These are phyloP conservation scores for Anastatus disparis DNA, from an alignment of 1,140 invertebrate species.

Conservation along the genomic window DNA sequence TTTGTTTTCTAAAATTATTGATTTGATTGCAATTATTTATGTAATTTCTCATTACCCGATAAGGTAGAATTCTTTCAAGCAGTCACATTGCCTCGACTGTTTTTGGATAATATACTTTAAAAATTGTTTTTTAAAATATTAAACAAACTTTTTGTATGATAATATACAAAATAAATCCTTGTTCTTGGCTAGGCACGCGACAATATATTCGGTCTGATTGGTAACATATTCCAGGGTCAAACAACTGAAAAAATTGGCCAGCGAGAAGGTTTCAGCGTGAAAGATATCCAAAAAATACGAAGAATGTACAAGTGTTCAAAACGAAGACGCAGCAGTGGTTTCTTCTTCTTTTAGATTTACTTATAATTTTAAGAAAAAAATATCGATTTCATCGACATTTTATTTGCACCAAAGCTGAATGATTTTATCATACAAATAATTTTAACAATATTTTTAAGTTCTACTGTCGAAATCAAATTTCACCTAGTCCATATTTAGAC, in stretches of 20 bases:
- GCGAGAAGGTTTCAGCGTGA: slow-evolving; percentile 76
- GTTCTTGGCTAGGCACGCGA: slow-evolving; percentile 40
- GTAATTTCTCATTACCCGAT: too few relatives aligned
- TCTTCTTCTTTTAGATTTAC: slow-evolving; percentile 10
- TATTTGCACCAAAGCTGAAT: slow-evolving; percentile 21
- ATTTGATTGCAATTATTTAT: too few relatives aligned
- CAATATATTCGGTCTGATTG: slow-evolving; percentile 46
- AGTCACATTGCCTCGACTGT: too few relatives aligned
- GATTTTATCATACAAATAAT: background rate
- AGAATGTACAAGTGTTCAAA: slow-evolving; percentile 77
- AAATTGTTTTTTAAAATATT: too few relatives aligned
- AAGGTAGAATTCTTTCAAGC: too few relatives aligned
- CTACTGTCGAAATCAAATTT: background rate
- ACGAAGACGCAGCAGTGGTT: background rate
- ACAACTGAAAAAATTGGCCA: slow-evolving; percentile 68
- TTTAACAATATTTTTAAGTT: background rate
- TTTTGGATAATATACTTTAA: too few relatives aligned
- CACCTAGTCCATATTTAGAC: slow-evolving; percentile 5
- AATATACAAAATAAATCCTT: background rate
- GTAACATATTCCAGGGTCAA: slow-evolving; percentile 48
- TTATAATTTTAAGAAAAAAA: background rate
- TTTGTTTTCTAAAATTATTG: too few relatives aligned
- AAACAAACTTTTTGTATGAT: too few relatives aligned
- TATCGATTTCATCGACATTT: background rate
- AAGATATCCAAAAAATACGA: slow-evolving; percentile 79